Evolutionary conservation across 2,113 vertebrate species (phyloP).

Genomic region (Brachyhypopomus occidentalis): DNA sequence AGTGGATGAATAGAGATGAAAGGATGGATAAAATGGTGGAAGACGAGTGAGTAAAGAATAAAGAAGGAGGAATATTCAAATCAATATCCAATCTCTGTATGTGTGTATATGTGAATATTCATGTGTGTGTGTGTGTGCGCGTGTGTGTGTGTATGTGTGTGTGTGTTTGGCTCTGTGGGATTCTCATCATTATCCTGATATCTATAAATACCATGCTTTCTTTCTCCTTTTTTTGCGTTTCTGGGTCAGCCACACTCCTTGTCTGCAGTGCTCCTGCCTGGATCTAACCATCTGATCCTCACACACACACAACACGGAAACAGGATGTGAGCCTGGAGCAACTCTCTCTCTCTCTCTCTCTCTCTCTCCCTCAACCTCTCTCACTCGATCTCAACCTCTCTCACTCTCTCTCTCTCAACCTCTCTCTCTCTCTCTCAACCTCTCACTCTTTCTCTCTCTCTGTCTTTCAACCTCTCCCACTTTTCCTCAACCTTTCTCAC

Average conservation of each 20-base stretch:
- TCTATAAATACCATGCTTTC: slow-evolving; percentile 60
- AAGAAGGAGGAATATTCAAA: background rate
- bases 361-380: background rate
- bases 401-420: no score
- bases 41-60: background rate
- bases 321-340: background rate
- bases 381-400: no score
- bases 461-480: background rate
- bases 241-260: slow-evolving; percentile 57
- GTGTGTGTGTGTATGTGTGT: slow-evolving; percentile 6
- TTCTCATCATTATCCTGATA: slow-evolving; percentile 55
- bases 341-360: background rate
- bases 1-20: background rate
- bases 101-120: background rate
- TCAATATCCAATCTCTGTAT: background rate
- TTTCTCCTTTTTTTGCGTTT: slow-evolving; percentile 51
- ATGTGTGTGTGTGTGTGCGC: slow-evolving; percentile 5
- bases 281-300: slow-evolving; percentile 45
- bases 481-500: background rate
- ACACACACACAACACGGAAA: background rate
- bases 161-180: slow-evolving; percentile 28
- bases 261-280: slow-evolving; percentile 37
- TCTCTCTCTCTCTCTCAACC: background rate
- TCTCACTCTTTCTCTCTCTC: background rate
- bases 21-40: slow-evolving; percentile 5